Evolutionary conservation across 2,113 vertebrate genomes (phyloP).

Genomic region (Hoplias malabaricus): DNA sequence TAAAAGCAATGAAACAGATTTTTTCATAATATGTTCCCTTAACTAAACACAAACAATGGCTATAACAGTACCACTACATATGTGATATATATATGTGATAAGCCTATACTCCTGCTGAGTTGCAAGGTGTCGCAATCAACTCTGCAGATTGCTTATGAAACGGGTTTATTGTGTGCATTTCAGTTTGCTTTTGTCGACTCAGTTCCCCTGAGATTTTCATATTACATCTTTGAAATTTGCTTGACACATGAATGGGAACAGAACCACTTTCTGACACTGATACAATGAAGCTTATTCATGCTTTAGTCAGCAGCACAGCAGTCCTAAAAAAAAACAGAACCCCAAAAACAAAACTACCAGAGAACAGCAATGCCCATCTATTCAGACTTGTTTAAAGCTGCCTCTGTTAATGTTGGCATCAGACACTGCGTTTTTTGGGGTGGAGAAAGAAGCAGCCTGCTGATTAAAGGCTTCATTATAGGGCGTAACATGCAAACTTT

Average conservation of each 20-base stretch:
- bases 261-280: background rate
- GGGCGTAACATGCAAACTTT: slow-evolving; percentile 42
- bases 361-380: background rate
- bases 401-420: slow-evolving; percentile 6
- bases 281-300: background rate
- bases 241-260: background rate
- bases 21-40: no score
- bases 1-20: no score
- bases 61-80: no score
- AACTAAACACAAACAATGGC: no score
- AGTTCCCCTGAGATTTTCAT: background rate
- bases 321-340: slow-evolving; percentile 8
- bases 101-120: no score
- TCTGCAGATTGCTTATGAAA: no score
- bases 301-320: background rate
- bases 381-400: slow-evolving; percentile 1
- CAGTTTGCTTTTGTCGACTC: background rate
- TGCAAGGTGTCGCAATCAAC: no score
- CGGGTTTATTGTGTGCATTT: background rate
- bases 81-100: no score
- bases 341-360: no score
- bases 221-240: background rate
- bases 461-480: slow-evolving; percentile 43
- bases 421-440: no score
- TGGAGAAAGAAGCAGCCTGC: slow-evolving; percentile 30